phyloP scores from a whole-genome alignment of 2,888 invertebrate species.

The Aphodius sticticus region DNA sequence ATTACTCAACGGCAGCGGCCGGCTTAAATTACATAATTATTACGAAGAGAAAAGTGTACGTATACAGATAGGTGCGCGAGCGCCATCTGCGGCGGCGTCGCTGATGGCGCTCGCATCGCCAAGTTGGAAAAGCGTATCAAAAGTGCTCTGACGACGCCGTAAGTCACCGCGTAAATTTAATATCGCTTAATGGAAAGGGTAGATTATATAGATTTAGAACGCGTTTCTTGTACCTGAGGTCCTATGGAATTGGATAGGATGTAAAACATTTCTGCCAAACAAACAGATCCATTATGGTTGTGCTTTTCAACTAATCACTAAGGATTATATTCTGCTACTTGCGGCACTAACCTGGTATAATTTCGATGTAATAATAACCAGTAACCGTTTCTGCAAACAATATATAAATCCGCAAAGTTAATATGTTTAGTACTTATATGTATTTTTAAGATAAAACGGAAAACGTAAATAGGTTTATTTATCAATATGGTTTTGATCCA shows the following conservation, averaged over 20 bases:
- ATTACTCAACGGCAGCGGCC: neutral
- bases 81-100: neutral
- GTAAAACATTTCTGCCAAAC: neutral
- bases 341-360: neutral
- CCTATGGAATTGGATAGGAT: constrained; percentile 4
- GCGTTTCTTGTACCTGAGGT: neutral
- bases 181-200: constrained; percentile 4
- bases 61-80: neutral
- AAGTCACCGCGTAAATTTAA: constrained; percentile 4
- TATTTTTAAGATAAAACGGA: no score
- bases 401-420: no score
- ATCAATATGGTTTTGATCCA: no score
- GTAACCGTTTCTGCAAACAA: no score
- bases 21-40: constrained; percentile 15
- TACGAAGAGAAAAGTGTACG: constrained; percentile 17
- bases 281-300: neutral
- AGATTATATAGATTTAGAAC: constrained; percentile 4
- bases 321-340: neutral
- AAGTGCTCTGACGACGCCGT: neutral
- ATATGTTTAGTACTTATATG: no score
- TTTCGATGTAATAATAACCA: no score
- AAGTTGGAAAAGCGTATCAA: neutral
- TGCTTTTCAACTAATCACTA: neutral
- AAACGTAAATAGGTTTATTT: no score
- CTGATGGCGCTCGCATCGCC: neutral